Evolutionary conservation across 2,888 invertebrate genomes (phyloP), one percentile per base, ranked within the genome.

Genomic region (Calameuta pallipes): DNA sequence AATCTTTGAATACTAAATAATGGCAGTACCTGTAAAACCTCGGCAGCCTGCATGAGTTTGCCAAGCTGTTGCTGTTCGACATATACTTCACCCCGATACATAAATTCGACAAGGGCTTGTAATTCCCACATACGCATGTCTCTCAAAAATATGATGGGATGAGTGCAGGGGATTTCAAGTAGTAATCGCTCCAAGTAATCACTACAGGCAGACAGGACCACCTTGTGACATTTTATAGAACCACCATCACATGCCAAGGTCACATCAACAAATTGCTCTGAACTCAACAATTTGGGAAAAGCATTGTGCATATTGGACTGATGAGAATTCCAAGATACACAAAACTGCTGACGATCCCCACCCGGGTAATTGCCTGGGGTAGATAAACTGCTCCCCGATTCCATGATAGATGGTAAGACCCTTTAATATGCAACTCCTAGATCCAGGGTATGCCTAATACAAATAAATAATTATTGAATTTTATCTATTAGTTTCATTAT

Each of bases 201-300:
- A 73, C 96, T 96, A 92, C 97, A 97, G 0, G 97, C 97, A 1
- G 96, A 96, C 80, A 97, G 92, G 34, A 97, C 96, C 71, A 97
- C 94, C 88, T 97, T 96, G 94, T 97, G 97, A 89, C 97, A 97
- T 85, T 97, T 95, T 85, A 96, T 93, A 91, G 96, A 96, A 74
- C 96, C 94, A 0, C 96, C 96, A 91, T 97, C 97, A 89, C 97
- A 97, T 15, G 97, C 97, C 77, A 97, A 92, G 2, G 97, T 97
- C 75, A 97, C 97, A 92, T 97, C 97, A 2, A 97, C 97, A 90
- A 97, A 97, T 90, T 96, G 95, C 90, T 96, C 96, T 12, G 95
- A 95, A 69, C 95, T 94, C 31, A 96, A 93, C 70, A 96, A 93
- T 75, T 95, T 95, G 3, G 96, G 96, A 90, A 96, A 96, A 76